Base-by-base conservation (phyloP, 2,888 invertebrate species). In the Ornithoptera alexandrae region DNA sequence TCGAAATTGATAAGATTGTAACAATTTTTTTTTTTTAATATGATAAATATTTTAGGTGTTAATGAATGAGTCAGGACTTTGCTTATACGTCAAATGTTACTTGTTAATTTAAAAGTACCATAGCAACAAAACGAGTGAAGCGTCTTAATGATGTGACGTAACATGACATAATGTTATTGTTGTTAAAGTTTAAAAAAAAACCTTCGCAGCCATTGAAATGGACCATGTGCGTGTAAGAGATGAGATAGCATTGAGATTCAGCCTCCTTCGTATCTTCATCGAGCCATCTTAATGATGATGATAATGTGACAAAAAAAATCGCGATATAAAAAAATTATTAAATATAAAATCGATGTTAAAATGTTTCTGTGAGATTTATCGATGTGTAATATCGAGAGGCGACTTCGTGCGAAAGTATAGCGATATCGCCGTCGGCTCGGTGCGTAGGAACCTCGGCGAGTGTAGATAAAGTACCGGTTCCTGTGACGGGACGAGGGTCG, bases 111-210 rank as follows among this genome's bases (percentile, higher is more conserved):
- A 39, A 58, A 36, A 57, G 36, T 17, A 58, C 36, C 18, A 65
- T 66, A 42, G 62, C 36, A 69, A 69, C 57, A 62, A n/a, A 30
- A 46, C 22, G 20, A 65, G 53, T 53, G 69, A 61, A 69, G 60
- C 60, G 60, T 67, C 62, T 22, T 42, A 88, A 83, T 79, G 80
- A 85, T 83, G 84, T 75, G 76, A 74, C 73, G 77, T 75, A 74
- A 81, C 79, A 83, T 90, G 89, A 90, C 89, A 89, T 89, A 89
- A 90, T 85, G 86, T 84, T 77, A 87, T 86, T 84, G 85, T 79
- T 63, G 81, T 82, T 86, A 86, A 86, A 84, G 77, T 83, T 76
- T 22, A 73, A 75, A 78, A 82, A 86, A 85, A 80, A 74, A 68
- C 75, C 75, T 72, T 71, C 71, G 74, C 74, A 66, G 73, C 81